Base-by-base conservation (phyloP, 2,113 vertebrate genomes). In the Tragulus kanchil region DNA sequence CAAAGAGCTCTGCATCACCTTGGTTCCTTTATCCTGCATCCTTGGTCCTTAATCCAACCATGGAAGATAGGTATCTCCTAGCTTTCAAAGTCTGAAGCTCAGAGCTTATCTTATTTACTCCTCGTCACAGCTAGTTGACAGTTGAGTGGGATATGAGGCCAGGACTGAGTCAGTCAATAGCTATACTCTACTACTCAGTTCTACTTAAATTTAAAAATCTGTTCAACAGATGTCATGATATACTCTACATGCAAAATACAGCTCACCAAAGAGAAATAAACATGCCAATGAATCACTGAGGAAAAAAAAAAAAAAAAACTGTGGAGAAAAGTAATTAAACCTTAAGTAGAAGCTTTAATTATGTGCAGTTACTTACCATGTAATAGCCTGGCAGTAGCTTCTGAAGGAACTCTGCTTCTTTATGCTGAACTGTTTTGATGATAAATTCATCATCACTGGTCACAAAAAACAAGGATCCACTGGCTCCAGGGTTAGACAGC, bases 341-440 rank as follows among this genome's bases (percentile, higher is more conserved):
- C 12, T 45, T 31, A 56, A 65, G 21, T 11, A n/a, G 65, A 86
- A 97, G 85, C 69, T 50, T 62, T 28, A n/a, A 82, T 11, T 45
- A n/a, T 16, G 11, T 92, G 77, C 10, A 84, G 9, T 64, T 97
- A 97, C 99, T 99, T 97, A 99, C 99, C 99, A 99, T 99, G 95
- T 99, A 99, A 97, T 99, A 99, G 85, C 99, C 99, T 0, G 99
- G 99, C 77, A 99, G 99, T 17, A 99, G 98, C 97, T 99, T 99
- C 98, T 99, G 99, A 93, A 99, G 99, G 97, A 99, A 99, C 97
- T 99, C 99, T 15, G 99, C 99, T 97, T 99, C 99, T 98, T 99
- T 99, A 98, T 99, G 99, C 98, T 99, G 99, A 97, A 99, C 99
- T n/a, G 99, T 99, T 99, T 99, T 99, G 98, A 99, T 99, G 98